phyloP scores from a whole-genome alignment of 2,888 invertebrate genomes.

The Spilosoma lubricipeda region DNA sequence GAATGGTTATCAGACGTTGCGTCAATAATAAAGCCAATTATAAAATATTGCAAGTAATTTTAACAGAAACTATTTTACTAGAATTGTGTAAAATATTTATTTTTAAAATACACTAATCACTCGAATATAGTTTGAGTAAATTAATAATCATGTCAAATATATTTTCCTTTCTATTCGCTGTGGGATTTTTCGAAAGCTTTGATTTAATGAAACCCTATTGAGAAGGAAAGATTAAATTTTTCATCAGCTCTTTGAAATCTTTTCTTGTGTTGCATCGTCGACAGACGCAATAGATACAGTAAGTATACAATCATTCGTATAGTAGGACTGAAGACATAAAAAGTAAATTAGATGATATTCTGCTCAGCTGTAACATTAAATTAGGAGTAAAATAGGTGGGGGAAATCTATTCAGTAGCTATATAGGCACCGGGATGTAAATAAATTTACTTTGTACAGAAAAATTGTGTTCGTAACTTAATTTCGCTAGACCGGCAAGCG shows the following conservation, averaged over 20 bases:
- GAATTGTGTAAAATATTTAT: background rate
- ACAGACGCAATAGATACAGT: slow-evolving; percentile 2
- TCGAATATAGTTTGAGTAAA: background rate
- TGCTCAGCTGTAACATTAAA: slow-evolving; percentile 33
- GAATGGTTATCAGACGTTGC: background rate
- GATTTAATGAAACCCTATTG: slow-evolving; percentile 60
- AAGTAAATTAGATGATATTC: slow-evolving; percentile 29
- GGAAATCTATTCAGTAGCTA: slow-evolving; percentile 36
- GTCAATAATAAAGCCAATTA: background rate
- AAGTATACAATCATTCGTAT: slow-evolving; percentile 14
- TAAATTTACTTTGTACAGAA: slow-evolving; percentile 65
- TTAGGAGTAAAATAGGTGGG: slow-evolving; percentile 29
- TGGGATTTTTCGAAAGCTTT: slow-evolving; percentile 16
- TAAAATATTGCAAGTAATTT: background rate
- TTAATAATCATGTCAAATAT: too few relatives aligned
- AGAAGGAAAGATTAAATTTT: slow-evolving; percentile 62
- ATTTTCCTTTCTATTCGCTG: background rate
- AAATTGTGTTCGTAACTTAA: slow-evolving; percentile 72
- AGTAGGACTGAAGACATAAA: slow-evolving; percentile 23
- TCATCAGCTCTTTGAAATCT: slow-evolving; percentile 53
- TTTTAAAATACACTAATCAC: background rate
- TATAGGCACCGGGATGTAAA: slow-evolving; percentile 59
- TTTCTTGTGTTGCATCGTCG: slow-evolving; percentile 23
- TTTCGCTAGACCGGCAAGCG: slow-evolving; percentile 61
- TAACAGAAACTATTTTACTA: background rate